Evolutionary conservation across 2,113 vertebrate genomes (phyloP).

Genomic region (Hiodon alosoides): DNA sequence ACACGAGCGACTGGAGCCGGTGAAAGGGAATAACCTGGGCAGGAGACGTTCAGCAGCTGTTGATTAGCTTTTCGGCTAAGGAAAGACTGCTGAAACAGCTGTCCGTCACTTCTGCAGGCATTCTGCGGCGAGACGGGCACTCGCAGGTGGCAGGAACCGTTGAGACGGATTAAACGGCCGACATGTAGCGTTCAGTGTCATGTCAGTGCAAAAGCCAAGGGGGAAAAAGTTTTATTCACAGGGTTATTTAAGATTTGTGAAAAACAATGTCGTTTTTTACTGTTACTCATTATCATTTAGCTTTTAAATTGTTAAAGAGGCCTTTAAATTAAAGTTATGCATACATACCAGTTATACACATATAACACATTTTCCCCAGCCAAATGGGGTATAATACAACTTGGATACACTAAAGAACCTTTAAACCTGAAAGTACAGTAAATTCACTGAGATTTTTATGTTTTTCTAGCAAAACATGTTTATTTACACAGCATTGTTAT

Average conservation of each 20-base stretch:
- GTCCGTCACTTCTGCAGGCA: slow-evolving; percentile 14
- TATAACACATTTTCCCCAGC: too few species aligned
- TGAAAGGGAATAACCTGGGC: not conserved
- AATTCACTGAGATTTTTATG: too few species aligned
- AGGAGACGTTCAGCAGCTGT: slow-evolving; percentile 27
- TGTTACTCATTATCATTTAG: not conserved
- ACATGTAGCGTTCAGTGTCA: not conserved
- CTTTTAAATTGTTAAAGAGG: not conserved
- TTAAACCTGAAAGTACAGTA: too few species aligned
- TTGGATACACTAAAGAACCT: too few species aligned
- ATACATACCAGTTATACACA: too few species aligned
- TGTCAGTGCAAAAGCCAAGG: too few species aligned
- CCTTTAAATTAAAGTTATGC: too few species aligned
- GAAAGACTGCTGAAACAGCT: slow-evolving; percentile 26
- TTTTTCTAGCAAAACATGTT: too few species aligned
- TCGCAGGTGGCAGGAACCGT: slow-evolving; percentile 21
- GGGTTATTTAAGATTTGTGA: not conserved
- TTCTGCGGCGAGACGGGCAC: not conserved
- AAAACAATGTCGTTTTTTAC: not conserved
- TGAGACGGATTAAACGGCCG: not conserved
- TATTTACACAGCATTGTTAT: too few species aligned
- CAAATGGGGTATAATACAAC: too few species aligned
- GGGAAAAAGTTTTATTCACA: not conserved
- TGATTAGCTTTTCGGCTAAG: slow-evolving; percentile 39
- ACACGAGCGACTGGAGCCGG: slow-evolving; percentile 17